Evolutionary conservation across 2,888 invertebrate species (phyloP), one percentile per base, ranked within the genome.

Genomic region (Agonopterix alstromeriana): DNA sequence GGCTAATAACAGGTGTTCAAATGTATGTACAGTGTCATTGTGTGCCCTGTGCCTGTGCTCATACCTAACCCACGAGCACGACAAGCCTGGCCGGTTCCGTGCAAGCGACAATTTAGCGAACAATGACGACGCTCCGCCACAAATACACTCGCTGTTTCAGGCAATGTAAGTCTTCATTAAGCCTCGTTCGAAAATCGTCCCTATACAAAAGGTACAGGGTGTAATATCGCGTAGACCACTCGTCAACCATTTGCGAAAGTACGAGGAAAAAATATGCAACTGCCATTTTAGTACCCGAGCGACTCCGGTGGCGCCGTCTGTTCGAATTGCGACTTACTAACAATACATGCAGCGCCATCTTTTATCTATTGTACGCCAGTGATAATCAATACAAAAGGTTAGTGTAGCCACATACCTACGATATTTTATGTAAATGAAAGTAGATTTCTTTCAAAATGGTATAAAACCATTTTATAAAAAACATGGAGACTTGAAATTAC

Each of bases 91-190:
- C 82, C 80, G 84, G 84, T 85, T 86, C 77, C 86, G 78, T 86
- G 86, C 86, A 77, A 82, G 80, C 84, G 86, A 87, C 86, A 86
- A 86, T 87, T 87, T 86, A 85, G 83, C 85, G 86, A 87, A 87
- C 87, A 87, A 87, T 87, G 86, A 84, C 85, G 81, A 84, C 77
- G 83, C 82, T 82, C 71, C 69, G 77, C 84, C 83, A 73, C 87
- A 84, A 85, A 82, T 82, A 82, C 77, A 77, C 74, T 75, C 77
- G 70, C 76, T 76, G 77, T 73, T 74, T 73, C 72, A 76, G 77
- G 68, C 72, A 77, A 75, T 79, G 72, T 84, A 79, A 80, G 78
- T 78, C 74, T 77, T 75, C 72, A 56, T 53, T 48, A 17, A 35
- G 47, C 27, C 49, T 48, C 61, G 52, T 38, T 51, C 51, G 46